Base-by-base conservation (phyloP, 2,113 vertebrate genomes). In the Cephalopholis sonnerati region DNA sequence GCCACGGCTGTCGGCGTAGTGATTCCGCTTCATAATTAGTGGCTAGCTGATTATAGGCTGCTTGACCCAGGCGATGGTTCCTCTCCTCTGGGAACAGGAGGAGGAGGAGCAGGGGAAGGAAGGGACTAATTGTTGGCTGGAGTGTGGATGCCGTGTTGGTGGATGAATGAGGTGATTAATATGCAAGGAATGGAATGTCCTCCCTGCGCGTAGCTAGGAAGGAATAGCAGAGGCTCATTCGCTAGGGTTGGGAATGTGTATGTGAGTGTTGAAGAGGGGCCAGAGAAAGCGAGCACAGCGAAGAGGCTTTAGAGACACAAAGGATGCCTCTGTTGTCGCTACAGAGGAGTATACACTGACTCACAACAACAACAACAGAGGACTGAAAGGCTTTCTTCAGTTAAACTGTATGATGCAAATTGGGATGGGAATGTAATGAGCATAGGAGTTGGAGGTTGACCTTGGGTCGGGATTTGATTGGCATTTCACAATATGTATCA, bases 141-240 rank as follows among this genome's bases (percentile, higher is more conserved):
- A 84, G 71, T 81, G 82, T 22, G 59, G 73, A 79, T 39, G 61
- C 88, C 81, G 74, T 46, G 22, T 85, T 18, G 80, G 75, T 80
- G 77, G 72, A 84, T 93, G 89, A 90, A 93, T 89, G 63, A 79
- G 71, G 68, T 39, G 81, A 86, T 94, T 94, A 92, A 90, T 88
- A 94, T 94, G 89, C 94, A 92, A 86, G 91, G 90, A 91, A 87
- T 92, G 92, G 81, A 88, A 93, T 90, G 92, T 88, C 89, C 84
- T 88, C 87, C 59, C 70, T n/a, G 50, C 13, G 74, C 59, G 64
- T 86, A 74, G 59, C 84, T 77, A 41, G 87, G 67, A 78, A 85
- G 87, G 79, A 89, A 88, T 78, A 74, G 81, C 68, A 64, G 82
- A 55, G 81, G 74, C 61, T 90, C 85, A 85, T 82, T 90, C 2